These are phyloP conservation scores for Eulemur rufifrons DNA, from an alignment of 2,113 vertebrate genomes.

Conservation along the genomic window DNA sequence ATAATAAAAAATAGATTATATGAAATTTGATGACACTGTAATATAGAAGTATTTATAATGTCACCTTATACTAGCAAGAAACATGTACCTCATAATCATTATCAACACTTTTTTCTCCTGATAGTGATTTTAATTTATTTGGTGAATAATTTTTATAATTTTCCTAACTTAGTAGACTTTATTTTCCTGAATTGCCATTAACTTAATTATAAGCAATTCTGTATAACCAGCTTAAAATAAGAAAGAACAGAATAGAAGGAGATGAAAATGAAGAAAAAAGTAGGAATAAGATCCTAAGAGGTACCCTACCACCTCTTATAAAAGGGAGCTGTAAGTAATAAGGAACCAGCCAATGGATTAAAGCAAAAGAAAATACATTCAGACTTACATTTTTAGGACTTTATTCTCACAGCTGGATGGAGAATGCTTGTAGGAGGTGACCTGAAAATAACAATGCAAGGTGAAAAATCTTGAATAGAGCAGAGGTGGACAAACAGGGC, in stretches of 20 bases:
- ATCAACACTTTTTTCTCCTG: neutral
- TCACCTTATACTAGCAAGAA: neutral
- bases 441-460: neutral
- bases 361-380: neutral
- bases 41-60: neutral
- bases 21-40: neutral
- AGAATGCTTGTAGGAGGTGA: neutral
- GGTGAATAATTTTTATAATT: neutral
- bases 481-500: neutral
- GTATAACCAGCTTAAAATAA: neutral
- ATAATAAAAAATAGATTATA: neutral
- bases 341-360: neutral
- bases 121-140: neutral
- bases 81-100: neutral
- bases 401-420: neutral
- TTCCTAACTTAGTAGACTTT: neutral
- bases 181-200: neutral
- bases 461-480: neutral
- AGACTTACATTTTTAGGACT: neutral
- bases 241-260: neutral
- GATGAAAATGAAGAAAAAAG: neutral
- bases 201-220: neutral
- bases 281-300: neutral
- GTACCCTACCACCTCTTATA: neutral
- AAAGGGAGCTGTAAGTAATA: neutral